Base-by-base conservation (phyloP, 2,113 vertebrate genomes). In the Ailuropoda melanoleuca region DNA sequence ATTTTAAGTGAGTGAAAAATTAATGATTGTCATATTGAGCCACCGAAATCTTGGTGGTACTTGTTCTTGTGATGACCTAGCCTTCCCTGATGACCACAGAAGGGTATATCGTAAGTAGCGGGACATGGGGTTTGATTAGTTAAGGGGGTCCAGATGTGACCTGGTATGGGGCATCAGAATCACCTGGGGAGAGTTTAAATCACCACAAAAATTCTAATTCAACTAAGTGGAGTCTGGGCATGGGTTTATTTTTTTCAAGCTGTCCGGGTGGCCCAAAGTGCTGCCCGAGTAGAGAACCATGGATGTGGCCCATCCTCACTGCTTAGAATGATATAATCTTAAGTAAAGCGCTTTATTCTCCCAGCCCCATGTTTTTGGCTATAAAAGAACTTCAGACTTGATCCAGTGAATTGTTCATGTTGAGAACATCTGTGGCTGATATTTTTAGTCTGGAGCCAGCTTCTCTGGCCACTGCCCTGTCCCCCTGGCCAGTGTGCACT, bases 401-500 rank as follows among this genome's bases (percentile, higher is more conserved):
- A 82, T 29, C 6, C 43, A 11, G 26, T 26, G 64, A 31, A 8
- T 12, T 19, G 15, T n/a, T 75, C 60, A 21, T 72, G n/a, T 26
- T 9, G 58, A 68, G 46, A 46, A 58, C 0, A 3, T 34, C 62
- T 72, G 11, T 1, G 55, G 12, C 29, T 62, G 72, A n/a, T 17
- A 8, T 4, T n/a, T 75, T 62, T 18, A 15, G 19, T 56, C 56
- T 68, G 12, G 8, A 58, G 37, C 50, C 2, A 0, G 43, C 8
- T 64, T 48, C 46, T 62, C 37, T 18, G 55, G 6, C 6, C 0
- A 0, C 10, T 26, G 21, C 23, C 17, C 8, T 6, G 11, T 29
- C 4, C 4, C 19, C 6, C 26, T 2, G 6, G 2, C 26, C 21
- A 3, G 29, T 0, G 1, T 23, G 1, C 3, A 6, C 31, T 6